phyloP scores from a whole-genome alignment of 92 coral and sea anemone species.

The Parazoanthus darwini region DNA sequence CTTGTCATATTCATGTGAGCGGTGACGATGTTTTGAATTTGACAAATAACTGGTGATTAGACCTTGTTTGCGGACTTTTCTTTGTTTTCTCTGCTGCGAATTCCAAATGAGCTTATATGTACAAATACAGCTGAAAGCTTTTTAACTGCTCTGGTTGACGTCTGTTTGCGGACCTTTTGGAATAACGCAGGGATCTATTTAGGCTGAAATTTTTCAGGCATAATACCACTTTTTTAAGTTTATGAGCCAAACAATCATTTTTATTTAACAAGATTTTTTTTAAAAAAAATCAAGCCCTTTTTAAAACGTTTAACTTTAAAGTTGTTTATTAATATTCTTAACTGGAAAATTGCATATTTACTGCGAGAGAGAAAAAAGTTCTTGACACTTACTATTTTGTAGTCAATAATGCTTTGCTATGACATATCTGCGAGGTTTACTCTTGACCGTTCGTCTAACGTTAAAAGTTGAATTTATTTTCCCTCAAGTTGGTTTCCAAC shows the following conservation, averaged over 20 bases:
- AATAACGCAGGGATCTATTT: neutral
- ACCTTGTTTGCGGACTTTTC: neutral
- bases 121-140: slow-evolving; percentile 64
- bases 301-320: no score
- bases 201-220: neutral
- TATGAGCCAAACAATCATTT: neutral
- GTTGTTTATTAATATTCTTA: neutral
- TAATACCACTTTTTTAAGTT: neutral
- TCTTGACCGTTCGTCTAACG: neutral
- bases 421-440: neutral
- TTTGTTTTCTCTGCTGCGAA: slow-evolving; percentile 16
- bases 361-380: neutral
- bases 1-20: neutral
- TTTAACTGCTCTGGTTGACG: slow-evolving; percentile 12
- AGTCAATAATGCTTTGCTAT: neutral
- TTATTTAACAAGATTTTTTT: neutral
- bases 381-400: neutral
- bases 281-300: neutral
- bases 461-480: neutral
- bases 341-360: neutral
- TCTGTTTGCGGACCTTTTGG: neutral
- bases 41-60: slow-evolving; percentile 20
- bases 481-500: neutral
- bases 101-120: slow-evolving; percentile 45
- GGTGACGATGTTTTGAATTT: slow-evolving; percentile 16